Conservation (phyloP, 2,113 vertebrate species). For the Epinephelus lanceolatus region DNA sequence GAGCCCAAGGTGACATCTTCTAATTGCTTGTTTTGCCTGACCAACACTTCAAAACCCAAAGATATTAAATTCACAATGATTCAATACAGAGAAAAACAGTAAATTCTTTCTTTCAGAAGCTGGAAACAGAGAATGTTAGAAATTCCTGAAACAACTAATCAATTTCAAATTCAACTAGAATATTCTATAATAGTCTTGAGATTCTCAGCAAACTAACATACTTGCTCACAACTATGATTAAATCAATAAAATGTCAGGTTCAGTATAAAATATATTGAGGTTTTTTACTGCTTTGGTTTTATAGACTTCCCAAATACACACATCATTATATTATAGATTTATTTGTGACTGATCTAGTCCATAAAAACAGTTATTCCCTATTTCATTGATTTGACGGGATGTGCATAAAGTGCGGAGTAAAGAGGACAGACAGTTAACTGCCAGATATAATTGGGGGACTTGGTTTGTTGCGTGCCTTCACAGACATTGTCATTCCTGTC, state of each 20-base stretch:
- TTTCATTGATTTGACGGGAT: slow-evolving; percentile 60
- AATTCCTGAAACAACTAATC: too few species aligned
- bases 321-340: background rate
- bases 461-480: slow-evolving; percentile 72
- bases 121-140: background rate
- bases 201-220: background rate
- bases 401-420: slow-evolving; percentile 54
- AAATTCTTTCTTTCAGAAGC: background rate
- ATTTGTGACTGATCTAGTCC: slow-evolving; percentile 55
- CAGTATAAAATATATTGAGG: accelerated
- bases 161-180: background rate
- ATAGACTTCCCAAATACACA: slow-evolving; percentile 7
- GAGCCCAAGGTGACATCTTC: background rate
- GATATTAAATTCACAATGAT: background rate
- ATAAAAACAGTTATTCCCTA: slow-evolving; percentile 49
- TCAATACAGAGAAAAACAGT: background rate
- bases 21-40: background rate
- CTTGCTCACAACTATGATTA: background rate
- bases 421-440: slow-evolving; percentile 69
- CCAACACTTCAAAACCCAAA: background rate
- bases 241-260: background rate
- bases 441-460: slow-evolving; percentile 73
- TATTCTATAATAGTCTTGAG: background rate
- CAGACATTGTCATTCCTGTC: slow-evolving; percentile 83
- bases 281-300: slow-evolving; percentile 1